A percentile compares a stretch with the other conserved stretches of the same genome.
Conservation (phyloP, 2,797 vertebrate genomes). For the Staurois parvus region DNA sequence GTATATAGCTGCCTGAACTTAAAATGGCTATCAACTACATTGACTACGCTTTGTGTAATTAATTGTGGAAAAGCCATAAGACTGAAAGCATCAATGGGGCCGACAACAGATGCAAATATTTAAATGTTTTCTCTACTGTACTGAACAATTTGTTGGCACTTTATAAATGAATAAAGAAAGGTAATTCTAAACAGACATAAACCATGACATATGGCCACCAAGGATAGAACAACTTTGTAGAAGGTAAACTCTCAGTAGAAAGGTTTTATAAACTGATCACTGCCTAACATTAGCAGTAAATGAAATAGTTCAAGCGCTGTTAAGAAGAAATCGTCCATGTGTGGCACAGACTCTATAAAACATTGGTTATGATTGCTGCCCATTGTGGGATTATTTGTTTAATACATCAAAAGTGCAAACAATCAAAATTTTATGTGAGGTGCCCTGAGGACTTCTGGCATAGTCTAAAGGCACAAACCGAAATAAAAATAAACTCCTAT, state of each 20-base stretch:
- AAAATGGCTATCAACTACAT: no score
- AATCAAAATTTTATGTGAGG: slow-evolving; percentile 57
- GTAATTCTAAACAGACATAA: background rate
- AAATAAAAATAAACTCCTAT: slow-evolving; percentile 57
- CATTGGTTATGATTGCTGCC: slow-evolving; percentile 45
- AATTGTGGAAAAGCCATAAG: no score
- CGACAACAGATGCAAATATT: no score
- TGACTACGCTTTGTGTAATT: no score
- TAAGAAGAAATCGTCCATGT: slow-evolving; percentile 48
- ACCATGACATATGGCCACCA: slow-evolving; percentile 2
- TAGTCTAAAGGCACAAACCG: slow-evolving; percentile 26
- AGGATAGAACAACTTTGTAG: slow-evolving; percentile 15
- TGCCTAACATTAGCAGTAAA: slow-evolving; percentile 44
- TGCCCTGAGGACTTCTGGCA: slow-evolving; percentile 60
- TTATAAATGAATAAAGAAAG: background rate
- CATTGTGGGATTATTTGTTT: slow-evolving; percentile 56
- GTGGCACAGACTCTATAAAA: slow-evolving; percentile 31
- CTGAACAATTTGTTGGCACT: no score
- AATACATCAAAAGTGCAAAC: slow-evolving; percentile 61
- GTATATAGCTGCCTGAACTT: no score
- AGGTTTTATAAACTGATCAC: slow-evolving; percentile 34
- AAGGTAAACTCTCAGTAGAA: background rate
- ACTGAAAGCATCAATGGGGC: no score
- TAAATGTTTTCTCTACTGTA: no score
- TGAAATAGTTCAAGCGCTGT: slow-evolving; percentile 30